phyloP scores from a whole-genome alignment of 2,888 invertebrate species.

The Germaria angustata region DNA sequence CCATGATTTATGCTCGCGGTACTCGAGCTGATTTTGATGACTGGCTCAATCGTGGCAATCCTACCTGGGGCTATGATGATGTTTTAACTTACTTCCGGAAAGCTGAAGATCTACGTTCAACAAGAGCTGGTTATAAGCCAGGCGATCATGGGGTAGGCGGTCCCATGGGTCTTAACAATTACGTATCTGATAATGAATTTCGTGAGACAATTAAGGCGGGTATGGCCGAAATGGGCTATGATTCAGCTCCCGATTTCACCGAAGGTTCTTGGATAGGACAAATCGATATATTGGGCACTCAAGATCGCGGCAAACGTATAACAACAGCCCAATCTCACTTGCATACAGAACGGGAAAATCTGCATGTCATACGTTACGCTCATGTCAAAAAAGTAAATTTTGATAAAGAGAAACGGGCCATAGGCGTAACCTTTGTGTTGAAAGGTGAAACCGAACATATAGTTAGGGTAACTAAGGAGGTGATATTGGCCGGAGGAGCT shows the following conservation, averaged over 20 bases:
- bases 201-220: constrained; percentile 88
- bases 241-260: constrained; percentile 88
- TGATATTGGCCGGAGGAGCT: constrained; percentile 92
- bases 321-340: constrained; percentile 89
- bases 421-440: constrained; percentile 80
- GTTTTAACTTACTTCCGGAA: constrained; percentile 91
- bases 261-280: constrained; percentile 91
- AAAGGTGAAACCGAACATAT: constrained; percentile 81
- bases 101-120: constrained; percentile 85
- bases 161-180: constrained; percentile 81
- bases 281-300: constrained; percentile 92
- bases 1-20: constrained; percentile 85
- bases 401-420: constrained; percentile 80
- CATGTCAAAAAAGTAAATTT: constrained; percentile 83
- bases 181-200: constrained; percentile 88
- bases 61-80: constrained; percentile 87
- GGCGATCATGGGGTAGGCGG: constrained; percentile 84
- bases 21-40: constrained; percentile 85
- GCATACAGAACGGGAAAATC: constrained; percentile 81
- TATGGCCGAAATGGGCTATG: constrained; percentile 89
- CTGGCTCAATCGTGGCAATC: constrained; percentile 84
- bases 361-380: constrained; percentile 83
- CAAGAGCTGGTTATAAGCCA: constrained; percentile 70
- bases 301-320: constrained; percentile 88
- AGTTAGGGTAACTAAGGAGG: constrained; percentile 86